These are phyloP conservation scores for Coregonus ussuriensis DNA, from an alignment of 2,797 vertebrate genomes.

Conservation along the genomic window DNA sequence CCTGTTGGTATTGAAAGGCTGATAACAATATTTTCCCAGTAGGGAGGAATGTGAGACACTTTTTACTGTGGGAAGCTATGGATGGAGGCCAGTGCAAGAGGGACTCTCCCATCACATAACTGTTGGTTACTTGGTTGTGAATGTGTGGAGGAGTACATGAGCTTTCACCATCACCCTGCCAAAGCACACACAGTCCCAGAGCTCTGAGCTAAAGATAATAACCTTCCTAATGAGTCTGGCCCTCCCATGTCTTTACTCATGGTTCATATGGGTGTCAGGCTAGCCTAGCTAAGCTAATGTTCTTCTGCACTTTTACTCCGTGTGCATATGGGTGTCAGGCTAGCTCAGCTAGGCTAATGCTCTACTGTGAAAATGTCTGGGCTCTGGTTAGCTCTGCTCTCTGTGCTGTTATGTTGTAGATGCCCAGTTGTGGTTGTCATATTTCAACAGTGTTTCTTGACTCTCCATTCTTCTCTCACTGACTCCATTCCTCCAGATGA, in stretches of 20 bases:
- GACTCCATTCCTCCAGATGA: slow-evolving; percentile 71
- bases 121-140: slow-evolving; percentile 46
- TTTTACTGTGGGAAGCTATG: slow-evolving; percentile 62
- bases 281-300: neutral
- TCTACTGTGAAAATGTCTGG: neutral
- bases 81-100: slow-evolving; percentile 48
- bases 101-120: slow-evolving; percentile 44
- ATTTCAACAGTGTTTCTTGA: neutral
- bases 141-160: slow-evolving; percentile 61
- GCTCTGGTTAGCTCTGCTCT: neutral
- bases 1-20: slow-evolving; percentile 50
- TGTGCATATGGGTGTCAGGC: neutral
- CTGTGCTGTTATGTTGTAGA: neutral
- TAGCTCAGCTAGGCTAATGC: neutral
- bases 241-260: slow-evolving; percentile 7
- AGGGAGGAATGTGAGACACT: slow-evolving; percentile 65
- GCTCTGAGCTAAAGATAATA: slow-evolving; percentile 64
- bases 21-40: slow-evolving; percentile 60
- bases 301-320: neutral
- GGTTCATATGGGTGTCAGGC: no score
- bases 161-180: slow-evolving; percentile 59
- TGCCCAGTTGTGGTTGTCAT: neutral
- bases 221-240: slow-evolving; percentile 41
- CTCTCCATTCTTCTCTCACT: neutral
- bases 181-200: slow-evolving; percentile 66